Evolutionary conservation across 2,888 invertebrate species (phyloP).

Genomic region (Arctia plantaginis): DNA sequence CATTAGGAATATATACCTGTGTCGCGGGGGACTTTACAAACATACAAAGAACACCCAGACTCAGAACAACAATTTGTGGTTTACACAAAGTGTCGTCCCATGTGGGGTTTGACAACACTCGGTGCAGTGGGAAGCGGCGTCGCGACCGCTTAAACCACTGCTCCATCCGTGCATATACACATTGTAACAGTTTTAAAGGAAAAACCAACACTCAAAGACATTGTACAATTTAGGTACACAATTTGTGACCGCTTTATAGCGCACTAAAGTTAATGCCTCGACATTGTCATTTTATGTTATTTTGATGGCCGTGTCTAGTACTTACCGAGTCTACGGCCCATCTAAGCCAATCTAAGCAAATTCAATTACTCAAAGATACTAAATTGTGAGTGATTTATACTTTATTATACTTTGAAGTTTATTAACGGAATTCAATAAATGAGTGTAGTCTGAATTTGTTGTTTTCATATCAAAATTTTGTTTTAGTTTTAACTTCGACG

Average conservation of each 20-base stretch:
- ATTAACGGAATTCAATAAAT: not conserved
- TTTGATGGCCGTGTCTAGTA: conserved; percentile 37
- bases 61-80: too few relatives aligned
- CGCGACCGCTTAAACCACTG: too few relatives aligned
- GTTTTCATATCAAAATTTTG: too few relatives aligned
- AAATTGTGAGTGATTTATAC: conserved; percentile 24
- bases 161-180: too few relatives aligned
- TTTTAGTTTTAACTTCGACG: too few relatives aligned
- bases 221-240: conserved; percentile 27
- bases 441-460: not conserved
- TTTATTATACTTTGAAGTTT: conserved; percentile 7
- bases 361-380: conserved; percentile 42
- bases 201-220: conserved; percentile 10
- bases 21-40: too few relatives aligned
- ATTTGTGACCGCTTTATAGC: conserved; percentile 35
- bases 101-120: too few relatives aligned
- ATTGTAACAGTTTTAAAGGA: too few relatives aligned
- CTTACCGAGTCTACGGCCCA: conserved; percentile 28
- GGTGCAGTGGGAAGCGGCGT: too few relatives aligned
- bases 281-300: conserved; percentile 38
- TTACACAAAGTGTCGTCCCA: too few relatives aligned
- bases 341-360: conserved; percentile 45
- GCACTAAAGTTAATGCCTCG: conserved; percentile 38
- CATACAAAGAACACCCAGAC: too few relatives aligned
- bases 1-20: too few relatives aligned